Conservation (phyloP, 2,888 invertebrate species). For the Orthosia gracilis region DNA sequence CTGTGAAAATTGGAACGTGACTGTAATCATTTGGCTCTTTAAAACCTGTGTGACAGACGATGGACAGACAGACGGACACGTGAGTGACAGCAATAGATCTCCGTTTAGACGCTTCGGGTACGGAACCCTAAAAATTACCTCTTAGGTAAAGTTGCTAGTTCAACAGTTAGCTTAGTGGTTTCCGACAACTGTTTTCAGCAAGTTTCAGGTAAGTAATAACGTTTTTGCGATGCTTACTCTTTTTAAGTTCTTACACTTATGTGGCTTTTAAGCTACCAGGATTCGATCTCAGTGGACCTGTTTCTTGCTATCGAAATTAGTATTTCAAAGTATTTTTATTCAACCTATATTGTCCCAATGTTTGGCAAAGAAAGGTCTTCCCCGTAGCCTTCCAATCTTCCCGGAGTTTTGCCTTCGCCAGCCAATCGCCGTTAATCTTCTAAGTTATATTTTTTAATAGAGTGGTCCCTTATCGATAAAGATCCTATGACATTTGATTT, state of each 20-base stretch:
- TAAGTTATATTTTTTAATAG: background rate
- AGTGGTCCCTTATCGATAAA: background rate
- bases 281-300: background rate
- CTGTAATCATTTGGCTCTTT: too few species aligned
- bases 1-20: too few species aligned
- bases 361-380: too few species aligned
- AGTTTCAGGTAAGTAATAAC: background rate
- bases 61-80: too few species aligned
- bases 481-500: background rate
- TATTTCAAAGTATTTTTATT: background rate
- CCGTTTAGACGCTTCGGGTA: too few species aligned
- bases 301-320: background rate
- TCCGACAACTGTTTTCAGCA: background rate
- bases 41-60: too few species aligned
- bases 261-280: background rate
- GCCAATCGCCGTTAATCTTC: too few species aligned
- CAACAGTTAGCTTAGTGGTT: slow-evolving; percentile 8
- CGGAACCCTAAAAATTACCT: background rate
- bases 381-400: too few species aligned
- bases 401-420: too few species aligned
- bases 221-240: background rate
- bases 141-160: slow-evolving; percentile 4
- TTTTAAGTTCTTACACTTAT: background rate
- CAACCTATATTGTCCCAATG: too few species aligned
- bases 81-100: too few species aligned